Conservation (phyloP, 2,113 vertebrate species). For the Rafetus swinhoei region DNA sequence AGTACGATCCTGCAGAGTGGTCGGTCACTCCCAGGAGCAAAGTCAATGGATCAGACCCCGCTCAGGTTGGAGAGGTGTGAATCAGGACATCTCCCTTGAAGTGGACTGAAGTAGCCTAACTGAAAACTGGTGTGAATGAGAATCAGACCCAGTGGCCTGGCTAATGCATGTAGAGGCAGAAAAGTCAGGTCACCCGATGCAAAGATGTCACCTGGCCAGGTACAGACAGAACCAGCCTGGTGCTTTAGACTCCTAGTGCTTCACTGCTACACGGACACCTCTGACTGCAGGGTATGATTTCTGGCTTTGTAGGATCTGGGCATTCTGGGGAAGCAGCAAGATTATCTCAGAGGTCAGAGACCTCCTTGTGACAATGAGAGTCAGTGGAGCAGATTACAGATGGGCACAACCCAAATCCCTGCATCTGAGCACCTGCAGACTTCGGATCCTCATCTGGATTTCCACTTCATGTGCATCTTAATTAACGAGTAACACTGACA, state of each 20-base stretch:
- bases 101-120: not conserved
- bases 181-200: not conserved
- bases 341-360: not conserved
- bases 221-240: not conserved
- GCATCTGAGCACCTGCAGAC: not conserved
- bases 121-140: not conserved
- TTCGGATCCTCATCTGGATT: not conserved
- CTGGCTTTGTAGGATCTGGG: not conserved
- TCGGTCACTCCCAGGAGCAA: not conserved
- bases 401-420: not conserved
- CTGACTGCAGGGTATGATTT: not conserved
- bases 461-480: not conserved
- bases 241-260: no score
- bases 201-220: not conserved
- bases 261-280: not conserved
- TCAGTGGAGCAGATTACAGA: not conserved
- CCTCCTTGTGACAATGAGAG: not conserved
- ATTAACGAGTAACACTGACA: not conserved
- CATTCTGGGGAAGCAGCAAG: not conserved
- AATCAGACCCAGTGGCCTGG: not conserved
- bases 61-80: not conserved
- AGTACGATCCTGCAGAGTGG: accelerated
- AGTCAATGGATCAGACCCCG: not conserved
- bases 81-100: not conserved
- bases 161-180: not conserved